These are phyloP conservation scores for Otolemur garnettii DNA, from an alignment of 2,113 vertebrate species.

Conservation along the genomic window DNA sequence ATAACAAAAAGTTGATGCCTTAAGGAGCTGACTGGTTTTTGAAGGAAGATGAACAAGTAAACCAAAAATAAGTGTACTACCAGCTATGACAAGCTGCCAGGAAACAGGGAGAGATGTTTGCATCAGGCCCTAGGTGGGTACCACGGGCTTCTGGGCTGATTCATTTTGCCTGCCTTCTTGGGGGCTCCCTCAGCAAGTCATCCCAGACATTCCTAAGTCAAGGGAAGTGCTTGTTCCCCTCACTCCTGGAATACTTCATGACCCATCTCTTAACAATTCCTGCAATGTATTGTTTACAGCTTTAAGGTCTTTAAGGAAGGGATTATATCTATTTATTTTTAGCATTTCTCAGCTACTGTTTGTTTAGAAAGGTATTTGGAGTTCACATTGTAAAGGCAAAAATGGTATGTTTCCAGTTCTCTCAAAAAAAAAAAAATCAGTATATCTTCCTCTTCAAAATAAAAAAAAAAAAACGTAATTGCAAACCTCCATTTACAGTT, in stretches of 20 bases:
- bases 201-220: background rate
- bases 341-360: background rate
- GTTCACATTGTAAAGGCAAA: background rate
- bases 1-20: background rate
- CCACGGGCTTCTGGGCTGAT: background rate
- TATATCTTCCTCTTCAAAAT: background rate
- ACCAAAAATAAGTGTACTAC: background rate
- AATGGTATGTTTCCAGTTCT: background rate
- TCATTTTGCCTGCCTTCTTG: background rate
- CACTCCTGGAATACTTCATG: background rate
- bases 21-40: background rate
- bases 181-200: background rate
- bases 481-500: background rate
- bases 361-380: background rate
- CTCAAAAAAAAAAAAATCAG: background rate
- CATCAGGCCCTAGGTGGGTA: background rate
- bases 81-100: background rate
- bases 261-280: background rate
- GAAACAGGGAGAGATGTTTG: background rate
- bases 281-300: background rate
- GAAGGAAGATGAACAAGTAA: background rate
- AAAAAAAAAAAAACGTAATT: background rate
- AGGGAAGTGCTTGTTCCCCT: background rate
- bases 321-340: background rate
- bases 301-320: background rate